Evolutionary conservation across 2,888 invertebrate species (phyloP).

Genomic region (Sminthurides aquaticus): DNA sequence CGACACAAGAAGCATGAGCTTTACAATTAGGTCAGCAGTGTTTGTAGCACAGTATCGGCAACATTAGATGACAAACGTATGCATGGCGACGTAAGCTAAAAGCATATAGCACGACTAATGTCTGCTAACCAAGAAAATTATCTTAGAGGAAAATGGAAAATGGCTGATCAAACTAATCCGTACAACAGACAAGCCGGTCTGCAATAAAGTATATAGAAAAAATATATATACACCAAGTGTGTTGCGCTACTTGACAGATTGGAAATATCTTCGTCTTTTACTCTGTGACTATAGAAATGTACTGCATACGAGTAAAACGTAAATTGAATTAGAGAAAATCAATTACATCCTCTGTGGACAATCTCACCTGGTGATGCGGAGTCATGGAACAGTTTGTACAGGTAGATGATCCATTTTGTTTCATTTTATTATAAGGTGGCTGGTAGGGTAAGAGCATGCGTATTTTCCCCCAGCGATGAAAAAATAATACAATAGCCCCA

Average conservation of each 20-base stretch:
- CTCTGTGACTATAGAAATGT: not conserved
- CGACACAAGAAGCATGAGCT: too few species aligned
- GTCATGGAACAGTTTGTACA: slow-evolving; percentile 50
- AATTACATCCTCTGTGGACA: too few species aligned
- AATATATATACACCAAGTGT: not conserved
- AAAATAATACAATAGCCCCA: slow-evolving; percentile 76
- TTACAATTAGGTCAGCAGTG: too few species aligned
- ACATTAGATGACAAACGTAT: too few species aligned
- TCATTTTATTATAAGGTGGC: slow-evolving; percentile 84
- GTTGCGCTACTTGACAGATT: not conserved
- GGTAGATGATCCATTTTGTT: slow-evolving; percentile 66
- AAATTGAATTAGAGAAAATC: too few species aligned
- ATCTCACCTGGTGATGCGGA: slow-evolving; percentile 42
- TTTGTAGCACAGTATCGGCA: too few species aligned
- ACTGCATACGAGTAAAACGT: too few species aligned
- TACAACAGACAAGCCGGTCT: not conserved
- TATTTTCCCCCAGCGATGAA: slow-evolving; percentile 82
- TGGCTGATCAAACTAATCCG: too few species aligned
- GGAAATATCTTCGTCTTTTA: not conserved
- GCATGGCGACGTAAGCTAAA: too few species aligned
- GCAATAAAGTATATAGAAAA: not conserved
- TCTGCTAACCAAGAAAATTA: too few species aligned
- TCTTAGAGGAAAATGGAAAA: too few species aligned
- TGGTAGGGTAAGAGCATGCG: slow-evolving; percentile 85
- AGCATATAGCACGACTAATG: too few species aligned